Conservation (phyloP, 2,888 invertebrate genomes). For the Sarcophaga variegata region DNA sequence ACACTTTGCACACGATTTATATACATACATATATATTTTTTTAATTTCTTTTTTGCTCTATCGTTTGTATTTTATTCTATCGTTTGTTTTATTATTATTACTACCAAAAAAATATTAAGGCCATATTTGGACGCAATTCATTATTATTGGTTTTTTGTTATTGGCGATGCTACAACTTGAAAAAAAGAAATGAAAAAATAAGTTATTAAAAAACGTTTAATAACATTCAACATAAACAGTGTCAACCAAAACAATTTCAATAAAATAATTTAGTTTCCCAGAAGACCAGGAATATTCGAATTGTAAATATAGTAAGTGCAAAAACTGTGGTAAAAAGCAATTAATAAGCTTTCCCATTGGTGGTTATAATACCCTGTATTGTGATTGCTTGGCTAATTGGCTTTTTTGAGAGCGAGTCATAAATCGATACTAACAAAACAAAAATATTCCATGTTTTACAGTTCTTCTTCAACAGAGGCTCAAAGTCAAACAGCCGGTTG, state of each 20-base stretch:
- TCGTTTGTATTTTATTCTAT: background rate
- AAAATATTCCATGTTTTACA: too few species aligned
- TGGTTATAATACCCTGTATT: too few species aligned
- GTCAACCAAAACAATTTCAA: background rate
- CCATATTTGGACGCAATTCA: conserved; percentile 61
- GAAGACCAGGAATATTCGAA: too few species aligned
- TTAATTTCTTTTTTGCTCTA: background rate
- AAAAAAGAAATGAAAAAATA: background rate
- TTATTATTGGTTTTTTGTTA: conserved; percentile 14
- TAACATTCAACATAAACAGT: conserved; percentile 1
- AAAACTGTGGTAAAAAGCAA: too few species aligned
- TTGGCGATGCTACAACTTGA: conserved; percentile 28
- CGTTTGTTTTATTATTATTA: conserved; percentile 39
- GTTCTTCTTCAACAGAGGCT: too few species aligned
- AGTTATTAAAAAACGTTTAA: background rate
- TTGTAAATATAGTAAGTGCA: too few species aligned
- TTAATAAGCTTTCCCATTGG: too few species aligned
- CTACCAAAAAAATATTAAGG: conserved; percentile 46
- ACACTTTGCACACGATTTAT: conserved; percentile 55
- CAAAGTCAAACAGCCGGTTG: too few species aligned
- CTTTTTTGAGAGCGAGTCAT: too few species aligned
- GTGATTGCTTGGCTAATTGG: too few species aligned
- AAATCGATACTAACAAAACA: too few species aligned
- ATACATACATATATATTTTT: conserved; percentile 4
- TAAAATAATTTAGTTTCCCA: background rate